These are phyloP conservation scores for Esox lucius DNA, from an alignment of 2,797 vertebrate genomes.

Conservation along the genomic window DNA sequence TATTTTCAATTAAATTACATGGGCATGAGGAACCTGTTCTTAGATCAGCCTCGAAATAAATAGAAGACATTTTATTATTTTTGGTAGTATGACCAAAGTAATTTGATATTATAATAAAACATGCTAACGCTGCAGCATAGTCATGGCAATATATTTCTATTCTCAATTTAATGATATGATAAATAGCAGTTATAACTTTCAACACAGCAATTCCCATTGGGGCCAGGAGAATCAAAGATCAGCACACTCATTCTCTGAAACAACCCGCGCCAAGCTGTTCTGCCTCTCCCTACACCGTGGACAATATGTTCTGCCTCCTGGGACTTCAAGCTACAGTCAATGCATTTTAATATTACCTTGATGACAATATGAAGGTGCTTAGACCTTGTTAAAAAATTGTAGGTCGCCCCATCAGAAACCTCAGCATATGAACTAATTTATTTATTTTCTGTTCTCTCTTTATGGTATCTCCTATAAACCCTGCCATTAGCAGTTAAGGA, in stretches of 20 bases:
- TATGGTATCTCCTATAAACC: slow-evolving; percentile 44
- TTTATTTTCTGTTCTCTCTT: slow-evolving; percentile 35
- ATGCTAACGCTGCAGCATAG: slow-evolving; percentile 26
- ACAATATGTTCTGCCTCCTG: too few relatives aligned
- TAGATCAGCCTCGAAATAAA: neutral
- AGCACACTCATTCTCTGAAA: too few relatives aligned
- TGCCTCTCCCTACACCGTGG: too few relatives aligned
- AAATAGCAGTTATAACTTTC: too few relatives aligned
- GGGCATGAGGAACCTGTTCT: neutral
- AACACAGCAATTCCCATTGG: too few relatives aligned
- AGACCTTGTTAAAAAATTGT: slow-evolving; percentile 27
- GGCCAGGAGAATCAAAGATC: too few relatives aligned
- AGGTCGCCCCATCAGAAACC: slow-evolving; percentile 18
- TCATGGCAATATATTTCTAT: slow-evolving; percentile 6
- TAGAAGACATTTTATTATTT: neutral
- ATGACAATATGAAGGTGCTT: slow-evolving; percentile 19
- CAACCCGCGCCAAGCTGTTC: too few relatives aligned
- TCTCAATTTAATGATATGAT: too few relatives aligned
- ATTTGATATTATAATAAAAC: slow-evolving; percentile 45
- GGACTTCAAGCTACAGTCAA: too few relatives aligned
- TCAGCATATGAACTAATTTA: slow-evolving; percentile 13
- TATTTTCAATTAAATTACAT: neutral
- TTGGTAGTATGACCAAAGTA: slow-evolving; percentile 21
- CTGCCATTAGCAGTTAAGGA: slow-evolving; percentile 31
- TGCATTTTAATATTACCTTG: slow-evolving; percentile 6